Evolutionary conservation across 2,113 vertebrate species (phyloP).

Genomic region (Menidia beryllina): DNA sequence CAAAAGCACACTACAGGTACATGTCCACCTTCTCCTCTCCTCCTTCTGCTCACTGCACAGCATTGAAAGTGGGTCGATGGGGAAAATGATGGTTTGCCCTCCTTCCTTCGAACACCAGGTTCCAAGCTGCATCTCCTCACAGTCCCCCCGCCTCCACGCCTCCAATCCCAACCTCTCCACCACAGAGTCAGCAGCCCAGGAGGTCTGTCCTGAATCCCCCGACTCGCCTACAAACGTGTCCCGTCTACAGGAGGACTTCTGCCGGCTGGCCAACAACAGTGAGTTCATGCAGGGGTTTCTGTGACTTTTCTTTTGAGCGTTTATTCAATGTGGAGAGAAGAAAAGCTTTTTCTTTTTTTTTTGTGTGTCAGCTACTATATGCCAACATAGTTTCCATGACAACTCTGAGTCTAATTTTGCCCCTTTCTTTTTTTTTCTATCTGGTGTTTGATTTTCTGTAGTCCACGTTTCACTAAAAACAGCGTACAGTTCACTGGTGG

Average conservation of each 20-base stretch:
- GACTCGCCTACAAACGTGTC: slow-evolving; percentile 90
- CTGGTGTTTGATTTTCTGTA: slow-evolving; percentile 50
- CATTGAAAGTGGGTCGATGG: not conserved
- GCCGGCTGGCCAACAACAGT: slow-evolving; percentile 93
- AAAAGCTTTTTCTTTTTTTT: not conserved
- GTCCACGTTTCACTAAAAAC: slow-evolving; percentile 90
- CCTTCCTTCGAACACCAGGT: slow-evolving; percentile 53
- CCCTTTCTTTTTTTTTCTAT: slow-evolving; percentile 19
- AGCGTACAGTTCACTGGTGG: slow-evolving; percentile 86
- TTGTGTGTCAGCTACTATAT: slow-evolving; percentile 20
- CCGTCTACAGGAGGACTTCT: slow-evolving; percentile 94
- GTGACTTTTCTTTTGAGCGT: not conserved
- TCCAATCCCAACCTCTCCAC: slow-evolving; percentile 97
- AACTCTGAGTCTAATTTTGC: slow-evolving; percentile 31
- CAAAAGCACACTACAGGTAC: slow-evolving; percentile 88
- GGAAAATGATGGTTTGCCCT: not conserved
- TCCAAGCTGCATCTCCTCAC: slow-evolving; percentile 80
- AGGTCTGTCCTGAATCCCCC: slow-evolving; percentile 86
- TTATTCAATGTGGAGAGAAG: slow-evolving; percentile 1
- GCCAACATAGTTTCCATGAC: slow-evolving; percentile 62
- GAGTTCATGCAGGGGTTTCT: slow-evolving; percentile 70
- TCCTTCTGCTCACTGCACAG: not conserved
- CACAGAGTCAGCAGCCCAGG: slow-evolving; percentile 87
- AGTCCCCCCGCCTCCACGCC: slow-evolving; percentile 88
- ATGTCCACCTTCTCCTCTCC: not conserved